A percentile compares a stretch with the other conserved stretches of the same genome.
phyloP scores from a whole-genome alignment of 2,113 vertebrate species.

The Panthera uncia region DNA sequence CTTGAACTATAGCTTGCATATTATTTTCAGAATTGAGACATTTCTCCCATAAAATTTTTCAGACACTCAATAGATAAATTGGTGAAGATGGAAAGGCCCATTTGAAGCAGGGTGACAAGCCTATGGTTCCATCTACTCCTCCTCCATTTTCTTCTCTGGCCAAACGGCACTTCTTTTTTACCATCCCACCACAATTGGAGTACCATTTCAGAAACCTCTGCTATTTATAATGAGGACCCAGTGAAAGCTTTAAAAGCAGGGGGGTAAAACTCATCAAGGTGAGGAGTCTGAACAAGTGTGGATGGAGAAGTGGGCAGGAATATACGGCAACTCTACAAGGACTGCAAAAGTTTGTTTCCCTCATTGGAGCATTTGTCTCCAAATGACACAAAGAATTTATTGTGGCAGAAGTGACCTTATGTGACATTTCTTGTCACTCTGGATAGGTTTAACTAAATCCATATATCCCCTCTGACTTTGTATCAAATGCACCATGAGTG shows the following conservation, averaged over 20 bases:
- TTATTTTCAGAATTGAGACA: neutral
- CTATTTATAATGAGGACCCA: neutral
- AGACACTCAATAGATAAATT: neutral
- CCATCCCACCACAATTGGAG: neutral
- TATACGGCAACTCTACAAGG: neutral
- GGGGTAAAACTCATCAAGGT: neutral
- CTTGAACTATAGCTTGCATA: neutral
- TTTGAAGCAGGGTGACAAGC: neutral
- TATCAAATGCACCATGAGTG: neutral
- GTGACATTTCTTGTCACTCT: slow-evolving; percentile 35
- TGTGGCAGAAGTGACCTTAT: slow-evolving; percentile 11
- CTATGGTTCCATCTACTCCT: neutral
- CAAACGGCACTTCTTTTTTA: neutral
- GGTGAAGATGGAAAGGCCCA: neutral
- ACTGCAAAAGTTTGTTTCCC: neutral
- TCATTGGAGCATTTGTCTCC: neutral
- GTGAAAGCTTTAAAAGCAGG: neutral
- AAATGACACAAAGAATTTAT: neutral
- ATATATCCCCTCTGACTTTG: neutral
- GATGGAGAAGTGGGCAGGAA: neutral
- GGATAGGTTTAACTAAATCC: neutral
- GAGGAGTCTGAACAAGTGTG: neutral
- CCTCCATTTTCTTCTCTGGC: neutral
- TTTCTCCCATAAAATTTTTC: neutral
- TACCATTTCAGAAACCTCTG: neutral